These are phyloP conservation scores for Drosophila cardini DNA, from an alignment of 1,140 invertebrate genomes.

Conservation along the genomic window DNA sequence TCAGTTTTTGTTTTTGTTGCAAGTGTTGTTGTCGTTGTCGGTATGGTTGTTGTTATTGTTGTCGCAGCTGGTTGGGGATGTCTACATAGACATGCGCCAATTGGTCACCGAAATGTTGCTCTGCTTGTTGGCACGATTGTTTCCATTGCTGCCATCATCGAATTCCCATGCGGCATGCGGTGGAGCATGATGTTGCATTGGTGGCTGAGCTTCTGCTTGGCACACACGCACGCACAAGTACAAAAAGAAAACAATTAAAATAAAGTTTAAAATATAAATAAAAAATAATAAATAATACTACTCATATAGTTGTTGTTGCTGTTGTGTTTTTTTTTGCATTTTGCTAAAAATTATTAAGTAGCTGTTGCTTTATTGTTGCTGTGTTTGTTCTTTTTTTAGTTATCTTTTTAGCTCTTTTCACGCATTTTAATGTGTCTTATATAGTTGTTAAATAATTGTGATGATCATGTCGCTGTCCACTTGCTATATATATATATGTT, in stretches of 20 bases:
- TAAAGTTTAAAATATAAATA: conserved; percentile 34
- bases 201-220: conserved; percentile 33
- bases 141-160: conserved; percentile 45
- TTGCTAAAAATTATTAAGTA: conserved; percentile 81
- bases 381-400: conserved; percentile 43
- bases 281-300: conserved; percentile 21
- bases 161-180: conserved; percentile 41
- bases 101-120: conserved; percentile 50
- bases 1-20: not conserved
- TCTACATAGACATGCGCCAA: conserved; percentile 53
- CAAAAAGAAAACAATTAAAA: conserved; percentile 9
- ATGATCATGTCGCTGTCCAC: conserved; percentile 63
- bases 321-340: conserved; percentile 64
- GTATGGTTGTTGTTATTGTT: not conserved
- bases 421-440: conserved; percentile 48
- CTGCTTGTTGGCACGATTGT: conserved; percentile 35
- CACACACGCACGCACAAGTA: not conserved
- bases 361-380: conserved; percentile 80
- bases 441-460: conserved; percentile 68
- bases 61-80: not conserved
- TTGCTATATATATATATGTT: conserved; percentile 52
- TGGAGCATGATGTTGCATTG: conserved; percentile 28
- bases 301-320: conserved; percentile 27
- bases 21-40: not conserved
- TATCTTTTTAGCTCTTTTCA: conserved; percentile 41